phyloP scores from a whole-genome alignment of 2,113 vertebrate species.

The Tachycineta bicolor region DNA sequence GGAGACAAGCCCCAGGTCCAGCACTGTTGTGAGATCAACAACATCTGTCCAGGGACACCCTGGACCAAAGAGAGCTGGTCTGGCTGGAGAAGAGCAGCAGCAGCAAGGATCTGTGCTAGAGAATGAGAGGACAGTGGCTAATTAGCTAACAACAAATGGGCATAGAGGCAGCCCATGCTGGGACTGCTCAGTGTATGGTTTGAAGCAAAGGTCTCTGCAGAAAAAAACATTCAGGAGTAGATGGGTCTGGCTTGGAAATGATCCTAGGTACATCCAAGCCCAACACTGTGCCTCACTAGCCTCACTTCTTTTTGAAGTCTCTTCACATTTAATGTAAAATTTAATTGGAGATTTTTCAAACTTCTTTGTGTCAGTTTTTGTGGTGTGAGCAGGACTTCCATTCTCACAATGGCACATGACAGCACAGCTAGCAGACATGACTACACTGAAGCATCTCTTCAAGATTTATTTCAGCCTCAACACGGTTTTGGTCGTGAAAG shows the following conservation, averaged over 20 bases:
- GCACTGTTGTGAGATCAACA: neutral
- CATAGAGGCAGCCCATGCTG: neutral
- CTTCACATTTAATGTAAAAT: neutral
- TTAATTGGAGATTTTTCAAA: neutral
- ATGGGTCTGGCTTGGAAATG: neutral
- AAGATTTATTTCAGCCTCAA: neutral
- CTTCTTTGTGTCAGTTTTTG: neutral
- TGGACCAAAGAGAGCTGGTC: neutral
- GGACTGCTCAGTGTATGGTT: neutral
- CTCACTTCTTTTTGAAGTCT: neutral
- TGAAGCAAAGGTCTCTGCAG: neutral
- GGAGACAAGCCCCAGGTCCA: neutral
- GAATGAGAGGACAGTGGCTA: neutral
- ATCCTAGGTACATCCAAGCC: neutral
- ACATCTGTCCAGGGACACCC: neutral
- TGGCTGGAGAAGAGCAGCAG: neutral
- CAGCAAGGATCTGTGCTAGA: neutral
- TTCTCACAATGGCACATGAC: neutral
- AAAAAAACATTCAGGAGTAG: neutral
- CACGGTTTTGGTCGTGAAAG: neutral
- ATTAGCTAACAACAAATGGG: neutral
- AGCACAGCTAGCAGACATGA: neutral
- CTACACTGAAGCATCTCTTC: neutral
- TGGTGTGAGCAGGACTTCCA: neutral
- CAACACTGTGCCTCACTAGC: neutral